Evolutionary conservation across 2,113 vertebrate species (phyloP), one percentile per base, ranked within the genome.

Genomic region (Grus americana): DNA sequence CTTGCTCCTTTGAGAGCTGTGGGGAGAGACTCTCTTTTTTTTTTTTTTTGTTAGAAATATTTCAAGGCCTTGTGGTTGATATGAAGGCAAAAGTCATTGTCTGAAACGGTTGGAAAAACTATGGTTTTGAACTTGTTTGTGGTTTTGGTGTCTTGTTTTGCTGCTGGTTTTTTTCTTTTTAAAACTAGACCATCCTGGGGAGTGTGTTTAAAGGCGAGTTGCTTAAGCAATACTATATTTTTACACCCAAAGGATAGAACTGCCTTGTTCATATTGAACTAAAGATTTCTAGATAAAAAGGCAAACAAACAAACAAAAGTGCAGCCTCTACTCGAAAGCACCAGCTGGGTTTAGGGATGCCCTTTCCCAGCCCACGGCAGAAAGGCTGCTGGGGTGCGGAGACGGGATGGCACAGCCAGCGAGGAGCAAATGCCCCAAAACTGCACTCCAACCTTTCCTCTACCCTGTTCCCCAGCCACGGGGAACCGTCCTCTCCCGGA

Each of bases 391-490:
- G 10, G 42, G 22, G 23, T n/a, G 24, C n/a, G 18, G 73, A 23
- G 27, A 5, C 11, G 11, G 52, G 40, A 8, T 5, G 9, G 57
- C 36, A 38, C 6, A 29, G 21, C 52, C 29, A 40, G 21, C 0
- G 0, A 38, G 61, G 55, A 81, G 40, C 23, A 46, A 29, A 34
- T 12, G 7, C 10, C 21, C n/a, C 36, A 1, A 6, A 24, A 20
- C 10, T 66, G 10, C 2, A 0, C 26, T 76, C 17, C 57, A 57
- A 0, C 29, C 34, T 9, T 38, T 72, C 27, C 19, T 44, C 50
- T 11, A 14, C 24, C 15, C 42, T 15, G 2, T 27, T 81, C 13
- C 24, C 15, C 17, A 59, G n/a, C 16, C 26, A 1, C 0, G 1
- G 38, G 58, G 78, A 55, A 3, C 7, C 11, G 3, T 49, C 21